Conservation (phyloP, 2,797 vertebrate genomes). For the Dryobates pubescens region DNA sequence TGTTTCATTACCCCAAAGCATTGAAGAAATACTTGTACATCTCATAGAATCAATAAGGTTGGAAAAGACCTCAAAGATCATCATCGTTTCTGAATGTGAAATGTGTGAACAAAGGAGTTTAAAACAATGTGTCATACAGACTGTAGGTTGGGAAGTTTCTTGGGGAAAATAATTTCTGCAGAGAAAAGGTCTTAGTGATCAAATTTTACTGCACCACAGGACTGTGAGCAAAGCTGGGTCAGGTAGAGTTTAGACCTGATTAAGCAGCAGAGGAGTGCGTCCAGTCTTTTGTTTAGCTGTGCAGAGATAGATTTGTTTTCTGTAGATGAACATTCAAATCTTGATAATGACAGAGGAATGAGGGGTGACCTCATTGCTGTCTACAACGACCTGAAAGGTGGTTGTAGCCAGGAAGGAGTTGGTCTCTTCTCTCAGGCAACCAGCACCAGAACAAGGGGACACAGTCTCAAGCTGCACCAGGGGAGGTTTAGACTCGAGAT, state of each 20-base stretch:
- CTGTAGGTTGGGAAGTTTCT: not conserved
- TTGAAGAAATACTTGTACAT: not conserved
- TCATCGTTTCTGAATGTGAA: slow-evolving; percentile 49
- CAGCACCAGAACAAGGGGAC: too few relatives aligned
- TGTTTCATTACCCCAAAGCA: not conserved
- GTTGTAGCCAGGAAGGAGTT: too few relatives aligned
- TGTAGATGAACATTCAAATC: not conserved
- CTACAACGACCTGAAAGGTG: too few relatives aligned
- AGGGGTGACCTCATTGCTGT: too few relatives aligned
- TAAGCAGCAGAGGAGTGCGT: not conserved
- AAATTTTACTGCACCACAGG: slow-evolving; percentile 61
- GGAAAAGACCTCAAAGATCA: not conserved
- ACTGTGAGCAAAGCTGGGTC: not conserved
- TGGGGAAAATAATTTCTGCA: slow-evolving; percentile 73
- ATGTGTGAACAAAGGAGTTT: slow-evolving; percentile 80
- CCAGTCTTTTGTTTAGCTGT: not conserved
- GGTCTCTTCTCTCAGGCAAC: too few relatives aligned
- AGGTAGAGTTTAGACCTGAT: not conserved
- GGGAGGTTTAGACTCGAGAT: too few relatives aligned
- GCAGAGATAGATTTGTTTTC: not conserved
- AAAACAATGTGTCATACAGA: slow-evolving; percentile 69
- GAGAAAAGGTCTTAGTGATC: slow-evolving; percentile 81
- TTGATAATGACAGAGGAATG: not conserved
- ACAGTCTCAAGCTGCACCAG: too few relatives aligned
- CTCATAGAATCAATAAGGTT: too few relatives aligned